Conservation (phyloP, 2,888 invertebrate species). For the Drosophila mulleri region DNA sequence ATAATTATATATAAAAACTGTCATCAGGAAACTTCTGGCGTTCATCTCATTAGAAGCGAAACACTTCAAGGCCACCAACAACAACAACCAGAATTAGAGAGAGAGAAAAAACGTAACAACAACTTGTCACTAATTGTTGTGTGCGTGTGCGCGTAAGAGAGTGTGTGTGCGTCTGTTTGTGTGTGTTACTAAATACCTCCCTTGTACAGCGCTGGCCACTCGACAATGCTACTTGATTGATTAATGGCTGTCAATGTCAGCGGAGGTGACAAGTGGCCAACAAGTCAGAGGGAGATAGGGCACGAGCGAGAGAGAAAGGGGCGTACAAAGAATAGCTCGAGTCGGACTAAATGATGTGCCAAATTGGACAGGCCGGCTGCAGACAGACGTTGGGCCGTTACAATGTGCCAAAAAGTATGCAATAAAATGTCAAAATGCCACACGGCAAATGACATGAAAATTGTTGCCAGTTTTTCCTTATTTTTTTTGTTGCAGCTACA, state of each 20-base stretch:
- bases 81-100: not conserved
- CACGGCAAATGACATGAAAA: slow-evolving; percentile 68
- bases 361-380: slow-evolving; percentile 55
- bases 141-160: not conserved
- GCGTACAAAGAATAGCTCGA: slow-evolving; percentile 35
- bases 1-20: slow-evolving; percentile 21
- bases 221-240: slow-evolving; percentile 65
- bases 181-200: slow-evolving; percentile 38
- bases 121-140: slow-evolving; percentile 66
- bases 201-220: slow-evolving; percentile 5
- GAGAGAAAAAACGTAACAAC: slow-evolving; percentile 21
- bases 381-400: not conserved
- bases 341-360: slow-evolving; percentile 73
- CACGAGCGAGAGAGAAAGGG: not conserved
- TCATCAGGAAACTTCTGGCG: slow-evolving; percentile 39
- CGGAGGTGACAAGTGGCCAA: slow-evolving; percentile 74
- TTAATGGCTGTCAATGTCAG: slow-evolving; percentile 74
- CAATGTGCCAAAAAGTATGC: slow-evolving; percentile 56
- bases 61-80: slow-evolving; percentile 37
- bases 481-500: not conserved
- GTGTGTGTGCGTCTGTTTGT: not conserved
- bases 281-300: slow-evolving; percentile 43
- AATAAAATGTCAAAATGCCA: slow-evolving; percentile 75
- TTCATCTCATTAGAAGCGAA: slow-evolving; percentile 46
- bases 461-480: slow-evolving; percentile 33